Conservation (phyloP, 2,888 invertebrate genomes). For the Catocala sponsa region DNA sequence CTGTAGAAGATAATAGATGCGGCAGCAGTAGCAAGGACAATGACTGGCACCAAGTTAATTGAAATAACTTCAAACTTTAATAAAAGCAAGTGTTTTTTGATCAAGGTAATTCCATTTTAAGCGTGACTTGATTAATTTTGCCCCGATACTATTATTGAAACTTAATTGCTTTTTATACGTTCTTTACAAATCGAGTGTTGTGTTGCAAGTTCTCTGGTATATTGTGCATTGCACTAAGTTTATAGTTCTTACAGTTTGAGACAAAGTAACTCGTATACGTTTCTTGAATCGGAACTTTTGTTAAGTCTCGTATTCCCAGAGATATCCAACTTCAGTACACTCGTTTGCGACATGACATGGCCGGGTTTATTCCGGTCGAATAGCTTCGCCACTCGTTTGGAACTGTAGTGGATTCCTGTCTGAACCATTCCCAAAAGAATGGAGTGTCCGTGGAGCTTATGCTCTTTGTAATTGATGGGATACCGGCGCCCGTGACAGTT, state of each 20-base stretch:
- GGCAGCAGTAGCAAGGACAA: neutral
- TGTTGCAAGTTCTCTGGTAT: slow-evolving; percentile 22
- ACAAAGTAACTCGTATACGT: slow-evolving; percentile 32
- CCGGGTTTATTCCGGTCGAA: slow-evolving; percentile 41
- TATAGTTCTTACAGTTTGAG: slow-evolving; percentile 12
- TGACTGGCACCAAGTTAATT: neutral
- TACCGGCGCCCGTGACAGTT: slow-evolving; percentile 42
- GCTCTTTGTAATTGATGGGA: slow-evolving; percentile 51
- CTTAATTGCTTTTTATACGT: slow-evolving; percentile 38
- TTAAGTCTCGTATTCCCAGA: slow-evolving; percentile 28
- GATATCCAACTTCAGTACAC: slow-evolving; percentile 36
- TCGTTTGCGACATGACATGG: slow-evolving; percentile 30
- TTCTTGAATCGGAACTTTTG: slow-evolving; percentile 30
- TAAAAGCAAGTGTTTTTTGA: too few relatives aligned
- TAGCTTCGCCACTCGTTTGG: slow-evolving; percentile 24
- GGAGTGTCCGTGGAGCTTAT: slow-evolving; percentile 48
- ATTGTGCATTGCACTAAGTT: slow-evolving; percentile 32
- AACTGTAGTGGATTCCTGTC: slow-evolving; percentile 48
- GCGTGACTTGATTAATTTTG: neutral
- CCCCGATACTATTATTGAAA: slow-evolving; percentile 13
- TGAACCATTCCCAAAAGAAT: slow-evolving; percentile 40
- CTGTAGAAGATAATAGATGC: neutral
- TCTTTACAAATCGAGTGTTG: slow-evolving; percentile 21
- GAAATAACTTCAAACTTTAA: neutral
- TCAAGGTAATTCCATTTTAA: too few relatives aligned